phyloP scores from a whole-genome alignment of 2,888 invertebrate species.

The Apamea epomidion region DNA sequence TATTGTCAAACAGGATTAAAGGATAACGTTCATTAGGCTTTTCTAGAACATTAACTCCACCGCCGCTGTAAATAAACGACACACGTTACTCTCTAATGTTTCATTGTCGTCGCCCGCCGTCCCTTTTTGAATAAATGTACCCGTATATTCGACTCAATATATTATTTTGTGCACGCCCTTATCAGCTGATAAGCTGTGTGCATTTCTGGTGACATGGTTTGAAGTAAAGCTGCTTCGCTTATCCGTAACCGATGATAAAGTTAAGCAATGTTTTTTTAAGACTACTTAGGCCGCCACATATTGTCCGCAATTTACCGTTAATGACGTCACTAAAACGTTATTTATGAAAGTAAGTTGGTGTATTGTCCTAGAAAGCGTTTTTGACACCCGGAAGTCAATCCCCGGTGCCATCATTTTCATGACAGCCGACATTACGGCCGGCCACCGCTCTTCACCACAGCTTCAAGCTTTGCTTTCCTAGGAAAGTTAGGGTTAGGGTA shows the following conservation, averaged over 20 bases:
- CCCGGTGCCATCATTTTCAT: background rate
- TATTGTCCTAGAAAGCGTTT: background rate
- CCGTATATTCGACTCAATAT: conserved; percentile 65
- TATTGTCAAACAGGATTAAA: conserved; percentile 83
- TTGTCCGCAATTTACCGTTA: background rate
- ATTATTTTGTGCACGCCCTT: conserved; percentile 50
- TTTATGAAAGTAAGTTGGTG: background rate
- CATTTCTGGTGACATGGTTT: conserved; percentile 5
- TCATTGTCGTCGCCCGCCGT: conserved; percentile 77
- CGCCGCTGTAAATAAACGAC: conserved; percentile 78
- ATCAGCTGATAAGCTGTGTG: conserved; percentile 35
- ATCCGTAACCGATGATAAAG: background rate
- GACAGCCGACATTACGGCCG: too few species aligned
- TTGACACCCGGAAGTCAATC: background rate
- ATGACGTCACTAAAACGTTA: background rate
- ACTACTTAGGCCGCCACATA: too few species aligned
- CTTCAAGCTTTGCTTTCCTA: background rate
- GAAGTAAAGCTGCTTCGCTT: background rate
- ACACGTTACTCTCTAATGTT: conserved; percentile 79
- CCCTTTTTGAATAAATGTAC: conserved; percentile 69
- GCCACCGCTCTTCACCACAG: too few species aligned
- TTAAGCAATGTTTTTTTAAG: background rate
- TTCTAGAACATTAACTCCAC: conserved; percentile 82
- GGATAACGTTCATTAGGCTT: conserved; percentile 81
- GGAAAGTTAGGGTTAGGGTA: too few species aligned